These are phyloP conservation scores for Carlito syrichta DNA, from an alignment of 2,113 vertebrate genomes.

Conservation along the genomic window DNA sequence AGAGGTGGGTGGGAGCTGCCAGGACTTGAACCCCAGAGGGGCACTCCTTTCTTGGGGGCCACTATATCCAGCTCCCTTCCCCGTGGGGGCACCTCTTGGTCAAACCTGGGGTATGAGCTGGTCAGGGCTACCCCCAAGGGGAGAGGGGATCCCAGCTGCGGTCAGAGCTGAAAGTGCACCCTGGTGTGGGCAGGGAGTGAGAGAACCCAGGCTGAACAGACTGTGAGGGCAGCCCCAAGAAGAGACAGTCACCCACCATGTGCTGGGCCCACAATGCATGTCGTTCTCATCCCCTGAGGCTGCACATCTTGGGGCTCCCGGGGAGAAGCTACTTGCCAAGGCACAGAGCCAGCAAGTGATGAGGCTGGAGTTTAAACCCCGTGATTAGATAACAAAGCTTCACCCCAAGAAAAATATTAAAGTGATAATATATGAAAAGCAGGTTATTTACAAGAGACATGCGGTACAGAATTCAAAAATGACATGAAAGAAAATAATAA, in stretches of 20 bases:
- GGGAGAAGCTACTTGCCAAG: neutral
- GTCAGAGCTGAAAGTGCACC: neutral
- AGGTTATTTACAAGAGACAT: neutral
- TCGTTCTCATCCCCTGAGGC: neutral
- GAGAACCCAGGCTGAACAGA: neutral
- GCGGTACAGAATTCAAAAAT: too few species aligned
- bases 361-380: too few species aligned
- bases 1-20: constrained; percentile 28
- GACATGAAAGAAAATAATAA: neutral
- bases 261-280: neutral
- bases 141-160: neutral
- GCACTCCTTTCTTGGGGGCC: neutral
- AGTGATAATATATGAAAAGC: neutral
- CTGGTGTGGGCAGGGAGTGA: neutral
- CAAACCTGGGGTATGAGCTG: neutral
- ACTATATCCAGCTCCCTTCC: neutral
- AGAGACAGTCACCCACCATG: accelerated
- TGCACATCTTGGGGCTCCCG: neutral
- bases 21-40: too few species aligned
- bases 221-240: neutral
- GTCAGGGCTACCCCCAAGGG: neutral
- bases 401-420: neutral
- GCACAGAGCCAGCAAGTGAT: neutral
- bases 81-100: neutral
- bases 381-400: neutral